Conservation (phyloP, 92 coral and sea anemone genomes). For the Parazoanthus atlanticus region DNA sequence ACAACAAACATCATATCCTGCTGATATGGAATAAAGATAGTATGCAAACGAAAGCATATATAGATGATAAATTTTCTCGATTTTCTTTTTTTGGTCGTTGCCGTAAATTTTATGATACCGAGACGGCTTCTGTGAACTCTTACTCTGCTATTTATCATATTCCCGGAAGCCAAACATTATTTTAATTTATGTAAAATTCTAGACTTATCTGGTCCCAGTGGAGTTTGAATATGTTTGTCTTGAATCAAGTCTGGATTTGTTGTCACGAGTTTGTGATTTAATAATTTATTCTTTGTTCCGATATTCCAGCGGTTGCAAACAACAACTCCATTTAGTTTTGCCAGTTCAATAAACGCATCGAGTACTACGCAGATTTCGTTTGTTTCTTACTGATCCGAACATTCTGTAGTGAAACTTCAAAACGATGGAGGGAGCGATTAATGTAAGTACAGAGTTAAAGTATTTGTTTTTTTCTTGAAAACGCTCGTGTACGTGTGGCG, state of each 20-base stretch:
- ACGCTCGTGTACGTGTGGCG: neutral
- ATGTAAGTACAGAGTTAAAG: neutral
- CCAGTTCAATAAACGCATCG: neutral
- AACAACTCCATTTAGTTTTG: neutral
- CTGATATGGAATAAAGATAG: neutral
- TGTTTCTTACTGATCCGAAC: neutral
- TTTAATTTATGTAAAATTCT: neutral
- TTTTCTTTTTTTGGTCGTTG: neutral
- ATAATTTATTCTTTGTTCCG: constrained; percentile 17
- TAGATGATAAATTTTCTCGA: neutral
- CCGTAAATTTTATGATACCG: neutral
- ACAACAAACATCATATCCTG: neutral
- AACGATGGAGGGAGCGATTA: neutral
- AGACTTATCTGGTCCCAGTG: neutral
- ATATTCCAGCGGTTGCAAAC: constrained; percentile 13
- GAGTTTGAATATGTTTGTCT: constrained; percentile 3
- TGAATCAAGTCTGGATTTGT: neutral
- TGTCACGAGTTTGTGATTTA: constrained; percentile 16
- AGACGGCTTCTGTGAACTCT: neutral
- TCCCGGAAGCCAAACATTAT: neutral
- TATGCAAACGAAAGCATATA: neutral
- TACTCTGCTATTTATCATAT: neutral
- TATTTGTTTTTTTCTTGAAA: neutral
- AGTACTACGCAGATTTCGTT: neutral
- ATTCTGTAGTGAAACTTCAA: neutral